Evolutionary conservation across 2,888 invertebrate species (phyloP).

Genomic region (Tortrix viridana): DNA sequence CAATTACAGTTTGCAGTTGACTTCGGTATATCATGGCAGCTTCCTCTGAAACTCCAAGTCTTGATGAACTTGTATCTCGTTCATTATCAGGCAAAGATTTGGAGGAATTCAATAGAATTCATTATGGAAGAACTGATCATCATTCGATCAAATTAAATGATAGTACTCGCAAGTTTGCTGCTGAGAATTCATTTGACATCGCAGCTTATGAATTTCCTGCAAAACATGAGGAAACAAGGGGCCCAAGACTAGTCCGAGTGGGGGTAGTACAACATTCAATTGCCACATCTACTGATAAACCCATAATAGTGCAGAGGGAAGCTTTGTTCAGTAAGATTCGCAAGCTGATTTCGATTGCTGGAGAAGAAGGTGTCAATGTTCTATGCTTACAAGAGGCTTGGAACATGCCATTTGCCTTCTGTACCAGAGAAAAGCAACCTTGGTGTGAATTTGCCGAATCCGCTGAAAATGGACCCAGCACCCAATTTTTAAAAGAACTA

Average conservation of each 20-base stretch:
- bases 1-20: not conserved
- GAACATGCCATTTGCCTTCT: conserved; percentile 99
- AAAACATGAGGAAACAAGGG: conserved; percentile 87
- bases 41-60: conserved; percentile 58
- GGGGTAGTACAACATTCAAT: conserved; percentile 95
- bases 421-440: conserved; percentile 97
- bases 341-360: conserved; percentile 91
- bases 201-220: conserved; percentile 89
- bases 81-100: conserved; percentile 76
- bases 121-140: conserved; percentile 90
- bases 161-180: conserved; percentile 73
- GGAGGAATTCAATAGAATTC: conserved; percentile 87
- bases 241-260: conserved; percentile 89
- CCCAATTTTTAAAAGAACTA: conserved; percentile 89
- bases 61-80: conserved; percentile 62
- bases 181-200: conserved; percentile 87
- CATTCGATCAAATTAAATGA: conserved; percentile 79
- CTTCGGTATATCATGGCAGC: conserved; percentile 52
- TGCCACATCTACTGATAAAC: conserved; percentile 88
- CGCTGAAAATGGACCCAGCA: conserved; percentile 93
- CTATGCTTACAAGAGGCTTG: conserved; percentile 98
- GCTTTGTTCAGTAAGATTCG: conserved; percentile 90
- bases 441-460: conserved; percentile 99
- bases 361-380: conserved; percentile 91
- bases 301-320: conserved; percentile 90